A percentile compares a stretch with the other conserved stretches of the same genome.
Evolutionary conservation across 2,113 vertebrate species (phyloP).

Genomic region (Notiomystis cincta): DNA sequence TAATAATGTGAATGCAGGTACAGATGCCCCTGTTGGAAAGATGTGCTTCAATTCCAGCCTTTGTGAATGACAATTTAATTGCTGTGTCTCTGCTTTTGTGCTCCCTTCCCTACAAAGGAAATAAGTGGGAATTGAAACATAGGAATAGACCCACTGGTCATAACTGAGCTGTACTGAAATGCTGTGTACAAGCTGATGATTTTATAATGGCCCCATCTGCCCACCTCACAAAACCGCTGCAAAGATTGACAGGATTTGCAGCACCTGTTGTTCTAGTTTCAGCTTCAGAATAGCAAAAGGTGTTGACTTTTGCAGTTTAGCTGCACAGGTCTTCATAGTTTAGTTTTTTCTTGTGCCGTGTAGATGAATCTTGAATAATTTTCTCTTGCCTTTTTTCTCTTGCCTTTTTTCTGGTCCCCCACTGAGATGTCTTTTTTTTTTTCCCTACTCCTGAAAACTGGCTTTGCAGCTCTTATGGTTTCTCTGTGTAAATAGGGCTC

Average conservation of each 20-base stretch:
- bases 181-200: not conserved
- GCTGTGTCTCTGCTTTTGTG: not conserved
- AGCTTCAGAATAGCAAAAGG: not conserved
- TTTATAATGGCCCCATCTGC: constrained; percentile 42
- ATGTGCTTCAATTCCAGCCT: not conserved
- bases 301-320: not conserved
- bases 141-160: constrained; percentile 1
- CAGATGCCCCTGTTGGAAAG: constrained; percentile 9
- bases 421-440: accelerated
- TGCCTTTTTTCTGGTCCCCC: not conserved
- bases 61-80: constrained; percentile 32
- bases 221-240: constrained; percentile 3
- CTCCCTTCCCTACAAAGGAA: constrained; percentile 2
- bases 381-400: not conserved
- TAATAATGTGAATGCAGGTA: not conserved
- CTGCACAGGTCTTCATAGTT: not conserved
- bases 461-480: not conserved
- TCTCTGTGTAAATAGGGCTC: not conserved
- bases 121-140: constrained; percentile 27
- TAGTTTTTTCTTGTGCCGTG: not conserved
- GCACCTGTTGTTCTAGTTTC: not conserved
- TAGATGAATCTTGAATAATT: not conserved
- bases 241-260: not conserved
- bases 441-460: not conserved
- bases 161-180: not conserved